phyloP scores from a whole-genome alignment of 1,140 invertebrate species.

The Berghia stephanieae region DNA sequence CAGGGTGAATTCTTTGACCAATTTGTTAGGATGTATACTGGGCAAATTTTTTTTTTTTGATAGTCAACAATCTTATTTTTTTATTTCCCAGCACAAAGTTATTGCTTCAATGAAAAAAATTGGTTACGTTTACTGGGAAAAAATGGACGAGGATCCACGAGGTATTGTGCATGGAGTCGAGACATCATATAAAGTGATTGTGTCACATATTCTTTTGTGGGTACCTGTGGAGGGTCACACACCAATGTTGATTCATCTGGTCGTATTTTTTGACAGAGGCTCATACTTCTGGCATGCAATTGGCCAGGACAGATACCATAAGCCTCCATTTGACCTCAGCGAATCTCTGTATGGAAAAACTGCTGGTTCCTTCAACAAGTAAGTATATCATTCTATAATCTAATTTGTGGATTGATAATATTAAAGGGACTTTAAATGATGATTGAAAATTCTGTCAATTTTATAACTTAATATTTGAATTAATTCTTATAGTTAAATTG shows the following conservation, averaged over 20 bases:
- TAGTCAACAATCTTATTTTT: no score
- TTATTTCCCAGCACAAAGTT: conserved; percentile 19
- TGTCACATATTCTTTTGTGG: conserved; percentile 40
- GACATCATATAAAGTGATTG: conserved; percentile 31
- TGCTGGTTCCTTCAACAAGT: conserved; percentile 48
- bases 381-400: conserved; percentile 20
- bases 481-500: no score
- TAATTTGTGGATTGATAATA: no score
- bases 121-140: conserved; percentile 25
- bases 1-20: no score
- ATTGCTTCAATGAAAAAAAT: conserved; percentile 20
- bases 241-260: conserved; percentile 49
- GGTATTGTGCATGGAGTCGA: neutral
- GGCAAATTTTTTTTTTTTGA: no score
- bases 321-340: conserved; percentile 17
- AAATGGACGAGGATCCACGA: conserved; percentile 28
- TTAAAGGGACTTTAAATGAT: no score
- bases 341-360: conserved; percentile 36
- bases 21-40: no score
- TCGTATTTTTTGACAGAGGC: conserved; percentile 49
- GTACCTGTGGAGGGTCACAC: conserved; percentile 24
- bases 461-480: no score
- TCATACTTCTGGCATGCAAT: conserved; percentile 47
- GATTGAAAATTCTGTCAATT: no score
- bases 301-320: conserved; percentile 5